phyloP scores from a whole-genome alignment of 2,888 invertebrate species.

The Limenitis camilla region DNA sequence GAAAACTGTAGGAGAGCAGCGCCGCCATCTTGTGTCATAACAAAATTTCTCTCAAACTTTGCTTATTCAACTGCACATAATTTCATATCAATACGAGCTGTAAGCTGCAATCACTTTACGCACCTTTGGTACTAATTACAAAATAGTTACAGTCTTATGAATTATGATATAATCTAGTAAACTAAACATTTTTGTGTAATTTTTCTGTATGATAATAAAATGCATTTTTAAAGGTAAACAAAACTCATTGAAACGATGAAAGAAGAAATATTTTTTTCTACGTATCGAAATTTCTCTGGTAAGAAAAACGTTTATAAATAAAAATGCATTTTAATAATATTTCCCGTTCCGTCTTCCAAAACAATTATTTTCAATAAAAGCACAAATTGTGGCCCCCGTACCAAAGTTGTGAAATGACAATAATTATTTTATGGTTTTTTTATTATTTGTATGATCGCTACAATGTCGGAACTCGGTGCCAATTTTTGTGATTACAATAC shows the following conservation, averaged over 20 bases:
- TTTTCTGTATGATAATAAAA: constrained; percentile 2
- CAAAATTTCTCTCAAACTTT: constrained; percentile 8
- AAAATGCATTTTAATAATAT: not conserved
- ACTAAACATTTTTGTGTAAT: constrained; percentile 17
- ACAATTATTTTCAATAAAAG: no score
- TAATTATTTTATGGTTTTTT: constrained; percentile 34
- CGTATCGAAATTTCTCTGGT: no score
- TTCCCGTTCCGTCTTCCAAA: constrained; percentile 7
- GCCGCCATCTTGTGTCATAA: not conserved
- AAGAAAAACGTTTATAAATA: no score
- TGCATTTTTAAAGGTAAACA: not conserved
- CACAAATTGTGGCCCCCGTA: constrained; percentile 28
- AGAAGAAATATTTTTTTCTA: not conserved
- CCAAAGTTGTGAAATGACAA: constrained; percentile 65
- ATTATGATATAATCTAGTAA: constrained; percentile 24
- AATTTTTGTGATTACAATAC: constrained; percentile 18
- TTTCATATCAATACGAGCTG: constrained; percentile 39
- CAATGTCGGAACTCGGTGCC: constrained; percentile 28
- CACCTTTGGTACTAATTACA: constrained; percentile 40
- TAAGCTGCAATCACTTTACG: constrained; percentile 29
- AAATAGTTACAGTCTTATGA: constrained; percentile 16
- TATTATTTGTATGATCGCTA: constrained; percentile 21
- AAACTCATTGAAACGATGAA: not conserved
- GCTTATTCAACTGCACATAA: constrained; percentile 32
- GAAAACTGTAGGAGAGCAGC: no score